Base-by-base conservation (phyloP, 2,888 invertebrate species). In the Teleiodes luculella region DNA sequence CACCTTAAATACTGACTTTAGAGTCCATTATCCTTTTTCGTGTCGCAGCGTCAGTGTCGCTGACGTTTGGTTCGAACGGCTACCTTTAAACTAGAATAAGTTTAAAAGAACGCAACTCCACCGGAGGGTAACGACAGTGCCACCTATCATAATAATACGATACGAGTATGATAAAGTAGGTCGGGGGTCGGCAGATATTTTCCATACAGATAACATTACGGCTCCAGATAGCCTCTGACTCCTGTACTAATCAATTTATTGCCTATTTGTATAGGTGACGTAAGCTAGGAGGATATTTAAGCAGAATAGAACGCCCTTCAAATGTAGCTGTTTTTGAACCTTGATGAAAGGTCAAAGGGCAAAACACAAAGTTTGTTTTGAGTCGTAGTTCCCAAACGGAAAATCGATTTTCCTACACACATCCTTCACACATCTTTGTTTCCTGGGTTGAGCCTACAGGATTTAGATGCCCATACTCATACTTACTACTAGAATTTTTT, bases 241-340 rank as follows among this genome's bases (percentile, higher is more conserved):
- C 70, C 67, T 5, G 35, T 60, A 62, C 68, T 68, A 68, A 66
- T 70, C 73, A 69, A 74, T 76, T 75, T 74, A 77, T 75, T 65
- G 63, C 48, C 57, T 61, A 57, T 62, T 63, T 61, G 63, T 61
- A 66, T 67, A 60, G 54, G 57, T 63, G 64, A 66, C 63, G 65
- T 63, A 24, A 24, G 24, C 24, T 24, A 24, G 24, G 36, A 13
- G 31, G n/a, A n/a, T 35, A n/a, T 35, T 35, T 1, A n/a, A 11
- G 18, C 2, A 14, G 16, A 6, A 37, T 37, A 7, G 13, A 14
- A 14, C 10, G 37, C 18, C 14, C 14, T 37, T 37, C 13, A 37
- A 37, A 37, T 37, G 3, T n/a, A 4, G n/a, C 10, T n/a, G 3
- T 35, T 11, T 35, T 35, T 35, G 6, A 24, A 4, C 24, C 24